Evolutionary conservation across 2,797 vertebrate species (phyloP), one percentile per base, ranked within the genome.

Genomic region (Furcifer pardalis): DNA sequence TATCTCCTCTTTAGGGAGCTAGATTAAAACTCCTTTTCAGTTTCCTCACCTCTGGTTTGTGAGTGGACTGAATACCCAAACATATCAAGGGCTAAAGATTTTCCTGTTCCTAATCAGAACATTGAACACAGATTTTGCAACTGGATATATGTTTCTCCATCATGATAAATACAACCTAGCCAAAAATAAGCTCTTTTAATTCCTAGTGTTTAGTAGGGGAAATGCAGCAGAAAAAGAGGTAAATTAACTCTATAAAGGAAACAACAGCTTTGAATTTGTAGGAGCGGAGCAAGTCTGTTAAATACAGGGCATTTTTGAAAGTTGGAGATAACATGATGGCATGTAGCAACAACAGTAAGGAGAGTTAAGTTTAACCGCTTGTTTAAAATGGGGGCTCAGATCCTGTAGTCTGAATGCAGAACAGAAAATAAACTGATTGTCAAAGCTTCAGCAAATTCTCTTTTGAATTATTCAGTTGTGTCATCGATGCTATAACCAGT

Each of bases 21-120:
- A 6, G 32, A 79, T 27, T 2, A 30, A 87, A 60, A 89, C 44
- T 88, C 76, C 3, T 83, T 44, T 66, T 85, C 1, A 0, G 49
- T 66, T 75, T 81, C 9, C 86, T 86, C 5, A 60, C 5, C 81
- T 87, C 86, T 63, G 27, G 86, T 40, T n/a, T 77, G 59, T 0
- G 83, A 30, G 4, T 46, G 5, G 0, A 52, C 60, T 79, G 77
- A 49, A 62, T 71, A 65, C 49, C n/a, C 3, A 73, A 35, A 32
- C 37, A 81, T 30, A 1, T 49, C 25, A 62, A 8, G 30, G 62
- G 74, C 21, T 7, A 62, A 42, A 21, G 35, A 23, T 32, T 59
- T n/a, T 59, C 15, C 25, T 59, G 3, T 35, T 84, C 17, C 84
- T 87, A 87, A 72, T 1, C 0, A 80, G 21, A 81, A 85, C 84